Evolutionary conservation across 2,113 vertebrate genomes (phyloP).

Genomic region (Manacus vitellinus): DNA sequence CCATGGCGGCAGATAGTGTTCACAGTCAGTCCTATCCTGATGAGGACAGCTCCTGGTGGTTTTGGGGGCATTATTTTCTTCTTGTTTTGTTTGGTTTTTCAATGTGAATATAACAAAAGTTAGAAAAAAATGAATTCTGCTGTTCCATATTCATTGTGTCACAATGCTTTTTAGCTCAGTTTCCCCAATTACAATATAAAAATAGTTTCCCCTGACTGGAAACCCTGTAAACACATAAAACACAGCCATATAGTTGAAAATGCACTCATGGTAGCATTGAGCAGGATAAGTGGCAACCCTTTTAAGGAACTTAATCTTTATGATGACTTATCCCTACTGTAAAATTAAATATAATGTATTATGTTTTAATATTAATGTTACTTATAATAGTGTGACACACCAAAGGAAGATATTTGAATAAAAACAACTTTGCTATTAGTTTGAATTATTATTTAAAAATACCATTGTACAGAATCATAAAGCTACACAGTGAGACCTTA

Average conservation of each 20-base stretch:
- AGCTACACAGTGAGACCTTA: neutral
- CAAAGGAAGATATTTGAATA: neutral
- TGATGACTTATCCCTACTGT: neutral
- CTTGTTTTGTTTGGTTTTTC: neutral
- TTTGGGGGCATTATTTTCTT: neutral
- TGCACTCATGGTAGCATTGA: neutral
- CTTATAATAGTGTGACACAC: neutral
- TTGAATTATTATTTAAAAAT: neutral
- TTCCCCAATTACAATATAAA: neutral
- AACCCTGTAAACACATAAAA: neutral
- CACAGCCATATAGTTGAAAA: neutral
- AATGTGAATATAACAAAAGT: neutral
- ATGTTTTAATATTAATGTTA: neutral
- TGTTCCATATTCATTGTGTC: neutral
- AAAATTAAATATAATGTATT: neutral
- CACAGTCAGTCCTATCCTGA: neutral
- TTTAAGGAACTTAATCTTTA: neutral
- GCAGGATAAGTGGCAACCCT: neutral
- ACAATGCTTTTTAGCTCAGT: neutral
- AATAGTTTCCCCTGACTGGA: neutral
- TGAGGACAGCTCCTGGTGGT: neutral
- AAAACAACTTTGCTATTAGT: neutral
- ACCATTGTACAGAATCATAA: neutral
- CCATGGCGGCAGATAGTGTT: fast-evolving
- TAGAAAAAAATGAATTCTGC: neutral